phyloP scores from a whole-genome alignment of 2,888 invertebrate species.

The Malacosoma neustria region DNA sequence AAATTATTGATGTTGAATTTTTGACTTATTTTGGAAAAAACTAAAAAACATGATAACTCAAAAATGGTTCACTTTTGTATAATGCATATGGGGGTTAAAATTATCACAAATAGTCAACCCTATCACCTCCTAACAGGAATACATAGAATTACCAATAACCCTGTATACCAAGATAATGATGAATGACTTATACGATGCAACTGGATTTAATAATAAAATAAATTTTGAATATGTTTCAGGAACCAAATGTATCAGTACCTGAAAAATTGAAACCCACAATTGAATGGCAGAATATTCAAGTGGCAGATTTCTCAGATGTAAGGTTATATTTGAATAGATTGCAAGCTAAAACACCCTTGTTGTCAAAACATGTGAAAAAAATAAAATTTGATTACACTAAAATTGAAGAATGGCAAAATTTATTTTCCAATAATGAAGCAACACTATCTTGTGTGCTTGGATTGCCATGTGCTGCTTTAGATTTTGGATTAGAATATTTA shows the following conservation, averaged over 20 bases:
- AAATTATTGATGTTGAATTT: no score
- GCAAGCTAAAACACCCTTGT: slow-evolving; percentile 25
- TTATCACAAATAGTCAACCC: no score
- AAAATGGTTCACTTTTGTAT: no score
- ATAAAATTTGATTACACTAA: slow-evolving; percentile 23
- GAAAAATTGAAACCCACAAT: slow-evolving; percentile 52
- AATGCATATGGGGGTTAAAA: no score
- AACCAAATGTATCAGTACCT: slow-evolving; percentile 32
- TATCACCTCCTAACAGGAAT: no score
- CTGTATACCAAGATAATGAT: no score
- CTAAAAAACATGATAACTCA: no score
- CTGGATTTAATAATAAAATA: no score
- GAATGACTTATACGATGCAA: no score
- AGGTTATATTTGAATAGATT: slow-evolving; percentile 68
- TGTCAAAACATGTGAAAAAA: slow-evolving; percentile 26
- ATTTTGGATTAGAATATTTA: slow-evolving; percentile 40
- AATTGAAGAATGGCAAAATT: slow-evolving; percentile 30
- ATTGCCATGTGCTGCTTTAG: slow-evolving; percentile 30
- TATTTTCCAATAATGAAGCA: slow-evolving; percentile 42
- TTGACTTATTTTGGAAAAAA: no score
- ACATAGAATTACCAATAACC: no score
- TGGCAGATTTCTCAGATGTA: slow-evolving; percentile 78
- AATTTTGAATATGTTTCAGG: slow-evolving; percentile 19
- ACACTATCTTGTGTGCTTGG: slow-evolving; percentile 48
- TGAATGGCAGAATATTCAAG: slow-evolving; percentile 81